A percentile compares a stretch with the other conserved stretches of the same genome.
Conservation (phyloP, 2,888 invertebrate genomes). For the Mythimna ferrago region DNA sequence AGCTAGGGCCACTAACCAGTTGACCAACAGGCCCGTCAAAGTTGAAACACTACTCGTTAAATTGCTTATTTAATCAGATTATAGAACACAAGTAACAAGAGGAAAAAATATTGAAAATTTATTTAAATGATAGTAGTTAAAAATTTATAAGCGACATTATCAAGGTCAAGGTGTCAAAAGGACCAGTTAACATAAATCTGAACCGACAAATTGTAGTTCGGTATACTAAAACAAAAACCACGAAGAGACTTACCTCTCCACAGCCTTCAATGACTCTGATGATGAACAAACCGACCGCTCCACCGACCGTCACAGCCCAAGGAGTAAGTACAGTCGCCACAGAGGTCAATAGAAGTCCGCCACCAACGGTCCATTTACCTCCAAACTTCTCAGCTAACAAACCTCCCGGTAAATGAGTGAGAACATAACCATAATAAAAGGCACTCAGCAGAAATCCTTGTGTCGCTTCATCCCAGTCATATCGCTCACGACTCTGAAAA, state of each 20-base stretch:
- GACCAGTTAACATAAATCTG: background rate
- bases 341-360: slow-evolving; percentile 95
- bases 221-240: background rate
- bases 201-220: background rate
- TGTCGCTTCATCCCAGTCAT: slow-evolving; percentile 93
- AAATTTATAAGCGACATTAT: background rate
- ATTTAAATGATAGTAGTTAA: background rate
- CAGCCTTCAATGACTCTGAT: slow-evolving; percentile 88
- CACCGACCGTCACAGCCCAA: slow-evolving; percentile 90
- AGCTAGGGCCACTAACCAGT: too few relatives aligned
- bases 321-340: slow-evolving; percentile 95
- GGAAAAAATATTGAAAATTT: background rate
- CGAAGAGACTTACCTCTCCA: slow-evolving; percentile 91
- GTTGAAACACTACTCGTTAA: background rate
- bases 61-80: background rate
- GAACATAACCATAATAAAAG: slow-evolving; percentile 96
- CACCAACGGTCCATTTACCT: slow-evolving; percentile 95
- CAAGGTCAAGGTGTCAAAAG: background rate
- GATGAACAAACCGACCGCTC: slow-evolving; percentile 89
- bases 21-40: too few relatives aligned
- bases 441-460: slow-evolving; percentile 95
- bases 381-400: slow-evolving; percentile 95
- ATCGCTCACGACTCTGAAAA: slow-evolving; percentile 81
- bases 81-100: background rate
- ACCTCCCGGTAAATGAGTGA: slow-evolving; percentile 96